Base-by-base conservation (phyloP, 2,797 vertebrate genomes). In the Rhabdophis nuchalis region DNA sequence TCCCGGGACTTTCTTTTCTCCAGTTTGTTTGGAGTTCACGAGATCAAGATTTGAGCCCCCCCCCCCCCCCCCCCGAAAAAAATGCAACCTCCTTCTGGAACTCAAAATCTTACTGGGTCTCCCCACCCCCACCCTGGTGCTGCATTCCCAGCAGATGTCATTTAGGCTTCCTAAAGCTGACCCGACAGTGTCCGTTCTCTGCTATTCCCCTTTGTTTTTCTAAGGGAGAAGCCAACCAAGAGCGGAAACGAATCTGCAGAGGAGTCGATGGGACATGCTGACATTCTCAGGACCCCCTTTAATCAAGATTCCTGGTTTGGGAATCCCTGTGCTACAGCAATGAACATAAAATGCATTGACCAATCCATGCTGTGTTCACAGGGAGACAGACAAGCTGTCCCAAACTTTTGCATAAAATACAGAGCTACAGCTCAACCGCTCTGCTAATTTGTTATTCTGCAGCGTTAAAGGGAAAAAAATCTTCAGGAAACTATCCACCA, bases 71-170 rank as follows among this genome's bases (percentile, higher is more conserved):
- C 7, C 52, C 1, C 54, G n/a, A 53, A 68, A 64, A 68, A 13
- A 77, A 53, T 27, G 46, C 46, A 61, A 77, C 6, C 27, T 68
- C 54, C 57, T 58, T 13, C 0, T 52, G 72, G 64, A 86, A 41
- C 61, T 0, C 0, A 0, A 87, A 0, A 72, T 41, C 29, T 92
- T 90, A 29, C 0, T 0, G 32, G 36, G 6, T 29, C 8, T 52
- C 10, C n/a, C 56, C n/a, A 2, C 16, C 54, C 23, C 64, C 11
- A 0, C 0, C 9, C 29, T 77, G 36, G 8, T 0, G 1, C 0
- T 25, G 12, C 20, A 0, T 36, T 16, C 86, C 57, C 85, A 52
- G 64, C 61, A 64, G 68, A 60, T 25, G 64, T 52, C 13, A 1
- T 64, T 20, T 0, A 0, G 89, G 68, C 50, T 87, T 54, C 91